phyloP scores from a whole-genome alignment of 2,888 invertebrate genomes.

The Heteromurus nitidus region DNA sequence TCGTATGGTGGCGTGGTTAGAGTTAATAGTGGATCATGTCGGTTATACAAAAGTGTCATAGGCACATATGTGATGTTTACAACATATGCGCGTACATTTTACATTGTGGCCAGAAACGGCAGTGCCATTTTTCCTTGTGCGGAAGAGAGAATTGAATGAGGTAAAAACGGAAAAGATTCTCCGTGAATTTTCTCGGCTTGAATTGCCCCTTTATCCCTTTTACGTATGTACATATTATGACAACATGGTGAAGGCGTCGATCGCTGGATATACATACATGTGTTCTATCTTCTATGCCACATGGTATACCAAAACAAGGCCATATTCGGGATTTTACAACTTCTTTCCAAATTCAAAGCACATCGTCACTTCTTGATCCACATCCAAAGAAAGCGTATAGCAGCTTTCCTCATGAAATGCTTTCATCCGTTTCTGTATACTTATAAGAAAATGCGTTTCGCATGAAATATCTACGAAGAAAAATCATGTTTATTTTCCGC shows the following conservation, averaged over 20 bases:
- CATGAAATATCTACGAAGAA: background rate
- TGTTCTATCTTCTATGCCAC: background rate
- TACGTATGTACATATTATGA: background rate
- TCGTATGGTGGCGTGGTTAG: too few relatives aligned
- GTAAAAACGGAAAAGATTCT: constrained; percentile 19
- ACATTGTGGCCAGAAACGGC: background rate
- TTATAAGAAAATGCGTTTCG: too few relatives aligned
- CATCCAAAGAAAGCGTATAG: constrained; percentile 41
- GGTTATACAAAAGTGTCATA: too few relatives aligned
- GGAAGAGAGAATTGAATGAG: constrained; percentile 23
- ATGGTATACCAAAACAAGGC: background rate
- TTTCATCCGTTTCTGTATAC: too few relatives aligned
- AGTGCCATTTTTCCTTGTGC: background rate
- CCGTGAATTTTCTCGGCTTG: constrained; percentile 15
- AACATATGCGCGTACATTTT: too few relatives aligned
- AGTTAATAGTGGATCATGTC: background rate
- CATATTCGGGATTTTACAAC: background rate
- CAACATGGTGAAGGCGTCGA: background rate
- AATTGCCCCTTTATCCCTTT: constrained; percentile 1
- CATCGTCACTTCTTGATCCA: constrained; percentile 50
- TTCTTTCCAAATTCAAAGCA: constrained; percentile 44
- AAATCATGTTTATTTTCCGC: background rate
- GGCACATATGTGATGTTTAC: background rate
- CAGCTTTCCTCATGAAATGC: constrained; percentile 2
- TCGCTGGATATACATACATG: background rate